Evolutionary conservation across 2,888 invertebrate species (phyloP).

Genomic region (Cetonia aurata): DNA sequence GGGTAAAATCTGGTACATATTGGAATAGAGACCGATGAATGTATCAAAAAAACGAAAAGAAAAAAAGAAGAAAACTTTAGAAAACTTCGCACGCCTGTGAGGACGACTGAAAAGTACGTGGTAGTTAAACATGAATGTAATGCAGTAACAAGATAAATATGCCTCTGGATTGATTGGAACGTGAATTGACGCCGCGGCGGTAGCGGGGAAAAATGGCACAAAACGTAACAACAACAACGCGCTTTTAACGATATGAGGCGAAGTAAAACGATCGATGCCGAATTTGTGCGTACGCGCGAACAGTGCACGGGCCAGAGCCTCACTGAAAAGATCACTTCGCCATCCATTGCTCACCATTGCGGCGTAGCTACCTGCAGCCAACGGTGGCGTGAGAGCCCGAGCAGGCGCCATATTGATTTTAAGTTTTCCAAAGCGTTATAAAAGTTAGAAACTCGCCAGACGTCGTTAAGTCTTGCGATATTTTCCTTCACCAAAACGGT

Average conservation of each 20-base stretch:
- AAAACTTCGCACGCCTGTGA: background rate
- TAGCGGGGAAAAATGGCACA: conserved; percentile 38
- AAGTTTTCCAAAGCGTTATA: conserved; percentile 52
- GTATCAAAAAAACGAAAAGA: too few relatives aligned
- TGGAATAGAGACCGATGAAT: conserved; percentile 6
- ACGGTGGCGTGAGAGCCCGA: conserved; percentile 63
- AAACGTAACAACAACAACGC: conserved; percentile 28
- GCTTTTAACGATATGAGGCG: conserved; percentile 51
- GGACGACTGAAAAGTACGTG: background rate
- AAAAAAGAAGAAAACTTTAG: conserved; percentile 25
- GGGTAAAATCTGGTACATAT: conserved; percentile 16
- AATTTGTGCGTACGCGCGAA: conserved; percentile 62
- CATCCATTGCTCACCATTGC: conserved; percentile 49
- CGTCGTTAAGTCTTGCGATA: conserved; percentile 32
- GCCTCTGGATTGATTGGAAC: conserved; percentile 35
- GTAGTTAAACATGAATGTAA: background rate
- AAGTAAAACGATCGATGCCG: conserved; percentile 61
- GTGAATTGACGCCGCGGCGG: conserved; percentile 19
- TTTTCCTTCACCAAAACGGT: conserved; percentile 14
- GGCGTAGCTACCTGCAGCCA: conserved; percentile 51
- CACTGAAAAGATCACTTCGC: conserved; percentile 63
- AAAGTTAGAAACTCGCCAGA: conserved; percentile 45
- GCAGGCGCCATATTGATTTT: conserved; percentile 68
- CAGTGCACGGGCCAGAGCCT: conserved; percentile 63
- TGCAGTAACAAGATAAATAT: conserved; percentile 33